Evolutionary conservation across 1,140 invertebrate species (phyloP), one percentile per base, ranked within the genome.

Genomic region (Heliothis subflexa): DNA sequence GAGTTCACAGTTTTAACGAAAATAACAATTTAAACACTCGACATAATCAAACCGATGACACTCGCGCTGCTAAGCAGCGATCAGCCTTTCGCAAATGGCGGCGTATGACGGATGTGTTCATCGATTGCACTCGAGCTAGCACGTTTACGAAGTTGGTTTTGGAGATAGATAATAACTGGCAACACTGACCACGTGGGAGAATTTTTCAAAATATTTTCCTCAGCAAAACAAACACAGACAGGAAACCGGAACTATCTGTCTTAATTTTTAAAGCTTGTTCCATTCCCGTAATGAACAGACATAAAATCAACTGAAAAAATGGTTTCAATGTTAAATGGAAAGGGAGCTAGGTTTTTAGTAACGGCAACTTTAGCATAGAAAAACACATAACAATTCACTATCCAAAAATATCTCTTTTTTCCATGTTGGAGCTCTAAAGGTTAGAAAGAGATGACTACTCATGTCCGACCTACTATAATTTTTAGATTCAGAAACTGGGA

Each of bases 61-160:
- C 91, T 93, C 85, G 89, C 91, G 91, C 90, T 85, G 85, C 89
- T 81, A 81, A 90, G 88, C 87, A 92, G 87, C 91, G 88, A 89
- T 91, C 91, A 85, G 85, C 88, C 88, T 88, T 89, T 92, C 90
- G 93, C 91, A 93, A 93, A 94, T 94, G 93, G 93, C 92, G 92
- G 91, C 91, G 90, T 81, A 91, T 93, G 93, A 94, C 93, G 92
- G 92, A 93, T 93, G 86, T 92, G 87, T 86, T 94, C 93, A 94
- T 94, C 93, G 93, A 94, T 94, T 94, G 87, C 85, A 85, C 84
- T 88, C 88, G 83, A 85, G 87, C 83, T 81, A 86, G 86, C 75
- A 81, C 86, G 81, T 89, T 91, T 83, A 84, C 84, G 72, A 83
- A 89, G 85, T 45, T 13, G 7, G 12, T 59, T 61, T 45, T 73